Base-by-base conservation (phyloP, 2,888 invertebrate genomes). In the Clostera curtula region DNA sequence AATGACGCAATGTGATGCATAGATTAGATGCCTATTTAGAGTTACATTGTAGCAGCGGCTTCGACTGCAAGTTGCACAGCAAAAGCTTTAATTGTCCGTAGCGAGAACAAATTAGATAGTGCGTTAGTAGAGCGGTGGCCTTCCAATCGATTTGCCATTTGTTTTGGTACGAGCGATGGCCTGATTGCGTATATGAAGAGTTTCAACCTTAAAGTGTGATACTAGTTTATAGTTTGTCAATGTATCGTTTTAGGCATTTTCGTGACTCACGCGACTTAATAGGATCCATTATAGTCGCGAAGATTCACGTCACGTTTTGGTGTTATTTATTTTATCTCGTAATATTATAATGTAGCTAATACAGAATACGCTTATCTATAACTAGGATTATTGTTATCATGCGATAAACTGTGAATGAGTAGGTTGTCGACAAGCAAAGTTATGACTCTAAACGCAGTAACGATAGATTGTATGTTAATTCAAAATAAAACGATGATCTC, bases 1-100 rank as follows among this genome's bases (percentile, higher is more conserved):
- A 44, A 66, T 82, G 80, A 82, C 80, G 82, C 75, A 69, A 82
- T 70, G 67, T 61, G 79, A 80, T 77, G 80, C 79, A 75, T 63
- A 63, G 57, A 62, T 62, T 65, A 63, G 58, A 54, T 64, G 59
- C 53, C 54, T 65, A 54, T 64, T 58, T 68, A 67, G 51, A 52
- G 44, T 53, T 51, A 61, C 54, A 55, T 56, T 63, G 51, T 56
- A 64, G 49, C 51, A 59, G 56, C 60, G 69, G 63, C 65, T 67
- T 63, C 52, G 49, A 57, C 46, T 62, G 63, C 64, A 64, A 68
- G 72, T 58, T 57, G 69, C 48, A 53, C 49, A 58, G 62, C 62
- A 56, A 64, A 60, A 77, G 80, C 79, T 77, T 80, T 79, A 79
- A 80, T 74, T 69, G 70, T 71, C 56, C 52, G 54, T 66, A 68